Conservation (phyloP, 2,797 vertebrate genomes). For the Diceros bicornis region DNA sequence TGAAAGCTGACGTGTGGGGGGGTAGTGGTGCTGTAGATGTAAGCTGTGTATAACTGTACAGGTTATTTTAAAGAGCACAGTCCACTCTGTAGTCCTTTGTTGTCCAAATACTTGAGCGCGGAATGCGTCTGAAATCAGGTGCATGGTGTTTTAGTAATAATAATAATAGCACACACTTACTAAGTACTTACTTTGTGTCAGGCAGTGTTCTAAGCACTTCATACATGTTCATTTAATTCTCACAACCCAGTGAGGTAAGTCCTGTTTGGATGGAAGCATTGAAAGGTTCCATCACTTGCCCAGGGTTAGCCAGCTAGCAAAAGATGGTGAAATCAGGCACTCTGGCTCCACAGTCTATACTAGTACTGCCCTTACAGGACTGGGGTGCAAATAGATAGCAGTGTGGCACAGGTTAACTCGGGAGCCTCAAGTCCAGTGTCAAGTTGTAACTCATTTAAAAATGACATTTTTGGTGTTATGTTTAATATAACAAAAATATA, state of each 20-base stretch:
- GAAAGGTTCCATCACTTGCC: not conserved
- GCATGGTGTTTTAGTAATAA: not conserved
- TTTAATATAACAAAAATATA: constrained; percentile 63
- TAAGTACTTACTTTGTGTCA: not conserved
- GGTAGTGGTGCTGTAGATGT: not conserved
- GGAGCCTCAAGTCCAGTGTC: not conserved
- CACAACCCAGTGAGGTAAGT: not conserved
- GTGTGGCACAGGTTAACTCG: not conserved
- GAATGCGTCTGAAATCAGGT: constrained; percentile 7
- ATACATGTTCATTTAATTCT: not conserved
- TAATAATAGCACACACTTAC: not conserved
- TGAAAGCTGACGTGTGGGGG: not conserved
- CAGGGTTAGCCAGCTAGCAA: no score
- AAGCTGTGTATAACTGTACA: not conserved
- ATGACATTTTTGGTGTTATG: not conserved
- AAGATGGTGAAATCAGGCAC: not conserved
- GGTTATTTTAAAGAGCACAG: not conserved
- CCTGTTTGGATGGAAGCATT: not conserved
- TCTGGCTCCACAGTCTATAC: not conserved
- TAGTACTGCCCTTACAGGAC: not conserved
- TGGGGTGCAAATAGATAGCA: not conserved
- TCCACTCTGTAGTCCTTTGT: not conserved
- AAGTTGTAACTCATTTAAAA: constrained; percentile 49
- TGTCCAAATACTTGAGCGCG: not conserved
- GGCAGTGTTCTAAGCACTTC: not conserved